These are phyloP conservation scores for Brachycybe producta DNA, from an alignment of 2,888 invertebrate genomes.

Conservation along the genomic window DNA sequence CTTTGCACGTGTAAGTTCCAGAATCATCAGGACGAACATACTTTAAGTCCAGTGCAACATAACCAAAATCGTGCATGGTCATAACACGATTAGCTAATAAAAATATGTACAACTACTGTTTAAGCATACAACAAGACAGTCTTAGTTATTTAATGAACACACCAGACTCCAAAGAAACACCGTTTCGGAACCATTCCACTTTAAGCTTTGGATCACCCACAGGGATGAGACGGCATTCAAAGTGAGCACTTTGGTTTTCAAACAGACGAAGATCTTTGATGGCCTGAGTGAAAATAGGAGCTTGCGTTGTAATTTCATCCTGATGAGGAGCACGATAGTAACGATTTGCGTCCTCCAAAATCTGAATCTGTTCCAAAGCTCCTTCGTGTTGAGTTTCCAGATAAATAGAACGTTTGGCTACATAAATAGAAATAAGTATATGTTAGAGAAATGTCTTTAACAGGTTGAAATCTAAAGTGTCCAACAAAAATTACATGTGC, in stretches of 20 bases:
- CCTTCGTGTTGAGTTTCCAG: constrained; percentile 78
- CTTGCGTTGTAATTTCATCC: constrained; percentile 69
- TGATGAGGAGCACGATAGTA: constrained; percentile 57
- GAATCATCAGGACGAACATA: constrained; percentile 91
- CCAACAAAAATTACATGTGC: constrained; percentile 49
- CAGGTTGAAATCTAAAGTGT: neutral
- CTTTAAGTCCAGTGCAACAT: constrained; percentile 87
- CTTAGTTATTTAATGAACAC: constrained; percentile 39
- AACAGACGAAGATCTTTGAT: constrained; percentile 71
- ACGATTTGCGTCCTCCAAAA: constrained; percentile 65
- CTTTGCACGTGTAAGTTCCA: constrained; percentile 89
- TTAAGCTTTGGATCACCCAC: constrained; percentile 85
- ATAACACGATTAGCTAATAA: constrained; percentile 36
- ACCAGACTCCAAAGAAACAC: constrained; percentile 79
- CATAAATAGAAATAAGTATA: constrained; percentile 15
- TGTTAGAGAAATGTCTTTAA: no score
- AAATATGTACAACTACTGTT: neutral
- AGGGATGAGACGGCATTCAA: constrained; percentile 84
- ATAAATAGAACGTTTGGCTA: constrained; percentile 64
- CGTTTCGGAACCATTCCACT: constrained; percentile 87
- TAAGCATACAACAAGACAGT: neutral
- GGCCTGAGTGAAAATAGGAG: constrained; percentile 84
- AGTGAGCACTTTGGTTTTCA: constrained; percentile 85
- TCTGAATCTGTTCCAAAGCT: constrained; percentile 62
- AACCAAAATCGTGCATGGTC: constrained; percentile 96